These are phyloP conservation scores for Drepana falcataria DNA, from an alignment of 2,888 invertebrate species.

Conservation along the genomic window DNA sequence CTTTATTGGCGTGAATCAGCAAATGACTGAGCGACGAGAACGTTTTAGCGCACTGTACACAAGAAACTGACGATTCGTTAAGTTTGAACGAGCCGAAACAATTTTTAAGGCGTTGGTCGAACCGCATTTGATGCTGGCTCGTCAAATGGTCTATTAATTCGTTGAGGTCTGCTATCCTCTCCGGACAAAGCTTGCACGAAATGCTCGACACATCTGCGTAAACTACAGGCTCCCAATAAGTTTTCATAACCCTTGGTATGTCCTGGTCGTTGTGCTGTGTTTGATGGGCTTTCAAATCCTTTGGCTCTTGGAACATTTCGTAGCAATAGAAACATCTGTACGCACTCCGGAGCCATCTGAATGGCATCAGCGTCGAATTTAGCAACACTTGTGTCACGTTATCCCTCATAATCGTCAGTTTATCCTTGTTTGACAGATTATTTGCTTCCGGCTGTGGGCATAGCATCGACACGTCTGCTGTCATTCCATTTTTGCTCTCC, in stretches of 20 bases:
- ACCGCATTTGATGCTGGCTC: constrained; percentile 15
- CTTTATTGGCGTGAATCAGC: constrained; percentile 30
- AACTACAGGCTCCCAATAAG: constrained; percentile 24
- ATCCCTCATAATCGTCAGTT: constrained; percentile 23
- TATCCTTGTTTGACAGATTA: constrained; percentile 12
- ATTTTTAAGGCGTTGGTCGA: constrained; percentile 11
- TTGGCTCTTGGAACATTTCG: constrained; percentile 25
- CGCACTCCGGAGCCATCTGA: constrained; percentile 30
- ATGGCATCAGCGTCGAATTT: constrained; percentile 34
- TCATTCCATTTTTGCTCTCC: constrained; percentile 3
- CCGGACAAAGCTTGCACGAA: constrained; percentile 21
- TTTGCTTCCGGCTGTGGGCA: neutral
- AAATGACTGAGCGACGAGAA: constrained; percentile 30
- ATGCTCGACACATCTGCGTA: constrained; percentile 26
- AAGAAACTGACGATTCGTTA: constrained; percentile 22
- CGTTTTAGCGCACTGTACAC: constrained; percentile 24
- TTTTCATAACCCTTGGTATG: constrained; percentile 17
- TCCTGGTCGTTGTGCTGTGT: constrained; percentile 16
- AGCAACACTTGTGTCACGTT: constrained; percentile 33
- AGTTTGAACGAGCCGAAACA: constrained; percentile 14
- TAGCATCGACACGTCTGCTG: neutral
- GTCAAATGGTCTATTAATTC: constrained; percentile 24
- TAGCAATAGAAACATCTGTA: constrained; percentile 39
- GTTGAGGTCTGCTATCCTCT: constrained; percentile 12
- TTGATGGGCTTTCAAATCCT: constrained; percentile 26